Conservation (phyloP, 2,797 vertebrate species). For the Monodelphis domestica region DNA sequence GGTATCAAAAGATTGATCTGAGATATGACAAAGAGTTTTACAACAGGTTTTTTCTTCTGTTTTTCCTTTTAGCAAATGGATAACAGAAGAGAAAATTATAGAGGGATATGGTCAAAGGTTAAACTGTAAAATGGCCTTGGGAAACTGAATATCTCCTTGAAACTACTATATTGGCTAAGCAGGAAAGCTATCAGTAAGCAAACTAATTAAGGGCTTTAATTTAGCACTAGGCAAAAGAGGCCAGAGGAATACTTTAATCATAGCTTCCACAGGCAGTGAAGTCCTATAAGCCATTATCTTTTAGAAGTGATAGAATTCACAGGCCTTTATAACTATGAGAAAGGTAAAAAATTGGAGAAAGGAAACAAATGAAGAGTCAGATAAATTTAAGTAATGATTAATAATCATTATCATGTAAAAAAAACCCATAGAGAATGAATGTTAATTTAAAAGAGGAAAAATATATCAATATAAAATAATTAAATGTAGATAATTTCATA, state of each 20-base stretch:
- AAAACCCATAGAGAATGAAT: neutral
- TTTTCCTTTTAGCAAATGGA: neutral
- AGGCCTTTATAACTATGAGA: neutral
- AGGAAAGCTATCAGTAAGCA: neutral
- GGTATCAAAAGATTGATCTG: neutral
- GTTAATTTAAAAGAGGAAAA: neutral
- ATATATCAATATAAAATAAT: neutral
- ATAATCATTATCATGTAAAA: neutral
- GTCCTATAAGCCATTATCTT: neutral
- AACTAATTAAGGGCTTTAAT: neutral
- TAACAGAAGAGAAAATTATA: neutral
- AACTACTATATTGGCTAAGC: neutral
- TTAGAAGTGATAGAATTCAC: neutral
- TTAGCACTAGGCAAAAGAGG: neutral
- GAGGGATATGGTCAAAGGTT: neutral
- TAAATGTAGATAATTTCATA: neutral
- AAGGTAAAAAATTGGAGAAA: neutral
- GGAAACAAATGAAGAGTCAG: neutral
- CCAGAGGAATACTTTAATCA: neutral
- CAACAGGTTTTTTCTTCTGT: neutral
- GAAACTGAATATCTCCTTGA: neutral
- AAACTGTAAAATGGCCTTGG: neutral
- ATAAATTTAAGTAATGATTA: neutral
- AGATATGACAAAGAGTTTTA: neutral
- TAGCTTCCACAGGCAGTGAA: neutral